Percentiles rank a stretch among this genome's conserved stretches.
Conservation (phyloP, 2,888 invertebrate genomes). For the Drosophila aldrichi region DNA sequence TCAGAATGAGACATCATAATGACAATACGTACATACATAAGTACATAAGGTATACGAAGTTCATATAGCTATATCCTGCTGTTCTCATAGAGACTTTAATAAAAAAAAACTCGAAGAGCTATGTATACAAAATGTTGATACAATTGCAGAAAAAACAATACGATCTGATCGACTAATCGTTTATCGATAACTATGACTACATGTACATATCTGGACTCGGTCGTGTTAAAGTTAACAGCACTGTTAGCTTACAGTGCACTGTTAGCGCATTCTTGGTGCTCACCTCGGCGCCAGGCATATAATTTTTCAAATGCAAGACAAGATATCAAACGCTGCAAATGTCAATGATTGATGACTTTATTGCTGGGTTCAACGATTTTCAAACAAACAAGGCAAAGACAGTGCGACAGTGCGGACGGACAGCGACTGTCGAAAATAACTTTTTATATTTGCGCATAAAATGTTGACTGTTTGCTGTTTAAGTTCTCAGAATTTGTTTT, state of each 20-base stretch:
- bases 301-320: conserved; percentile 65
- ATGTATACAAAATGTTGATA: neutral
- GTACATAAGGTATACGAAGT: neutral
- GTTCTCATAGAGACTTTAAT: no score
- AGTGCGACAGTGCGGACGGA: conserved; percentile 30
- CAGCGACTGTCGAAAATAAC: conserved; percentile 60
- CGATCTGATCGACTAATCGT: neutral
- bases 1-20: neutral
- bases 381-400: conserved; percentile 67
- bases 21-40: neutral
- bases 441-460: conserved; percentile 74
- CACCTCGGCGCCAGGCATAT: conserved; percentile 65
- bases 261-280: conserved; percentile 21
- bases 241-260: conserved; percentile 29
- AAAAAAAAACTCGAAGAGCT: no score
- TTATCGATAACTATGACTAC: neutral
- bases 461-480: conserved; percentile 69
- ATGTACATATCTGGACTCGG: neutral
- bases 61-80: neutral
- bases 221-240: conserved; percentile 8
- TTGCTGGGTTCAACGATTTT: conserved; percentile 81
- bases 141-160: neutral
- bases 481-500: conserved; percentile 67
- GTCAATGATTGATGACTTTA: conserved; percentile 83
- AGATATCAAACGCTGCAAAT: conserved; percentile 70